A percentile compares a stretch with the other conserved stretches of the same genome.
phyloP scores from a whole-genome alignment of 2,888 invertebrate species.

The Plebejus anna region DNA sequence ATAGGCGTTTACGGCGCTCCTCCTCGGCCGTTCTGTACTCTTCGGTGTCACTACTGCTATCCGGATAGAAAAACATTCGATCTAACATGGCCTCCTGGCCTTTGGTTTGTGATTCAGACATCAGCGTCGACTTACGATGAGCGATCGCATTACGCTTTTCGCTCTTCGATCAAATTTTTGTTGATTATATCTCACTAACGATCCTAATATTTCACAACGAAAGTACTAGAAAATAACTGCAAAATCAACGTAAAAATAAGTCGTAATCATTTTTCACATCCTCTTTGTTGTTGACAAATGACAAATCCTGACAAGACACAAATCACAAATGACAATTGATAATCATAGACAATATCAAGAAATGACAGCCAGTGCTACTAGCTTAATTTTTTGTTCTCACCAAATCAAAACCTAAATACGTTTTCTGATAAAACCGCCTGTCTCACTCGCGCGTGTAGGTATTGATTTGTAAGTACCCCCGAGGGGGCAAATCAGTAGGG shows the following conservation, averaged over 20 bases:
- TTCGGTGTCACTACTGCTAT: conserved; percentile 92
- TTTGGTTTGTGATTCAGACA: conserved; percentile 65
- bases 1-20: conserved; percentile 82
- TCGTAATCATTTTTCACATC: conserved; percentile 1
- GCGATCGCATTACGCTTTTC: conserved; percentile 67
- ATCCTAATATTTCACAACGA: neutral
- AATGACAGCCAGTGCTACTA: too few relatives aligned
- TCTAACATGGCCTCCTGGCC: conserved; percentile 63
- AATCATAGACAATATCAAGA: too few relatives aligned
- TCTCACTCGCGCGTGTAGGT: too few relatives aligned
- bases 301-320: neutral
- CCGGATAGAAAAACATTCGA: conserved; percentile 73
- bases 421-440: too few relatives aligned
- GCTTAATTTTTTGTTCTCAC: too few relatives aligned
- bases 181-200: neutral
- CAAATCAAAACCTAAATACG: too few relatives aligned
- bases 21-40: conserved; percentile 85
- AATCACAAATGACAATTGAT: too few relatives aligned
- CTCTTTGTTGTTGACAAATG: conserved; percentile 9
- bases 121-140: conserved; percentile 61
- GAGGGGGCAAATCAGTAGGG: too few relatives aligned
- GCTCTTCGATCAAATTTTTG: conserved; percentile 38
- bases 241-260: neutral
- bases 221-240: neutral
- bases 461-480: too few relatives aligned